Conservation (phyloP, 1,140 invertebrate genomes). For the Aphelenchoides fujianensis region DNA sequence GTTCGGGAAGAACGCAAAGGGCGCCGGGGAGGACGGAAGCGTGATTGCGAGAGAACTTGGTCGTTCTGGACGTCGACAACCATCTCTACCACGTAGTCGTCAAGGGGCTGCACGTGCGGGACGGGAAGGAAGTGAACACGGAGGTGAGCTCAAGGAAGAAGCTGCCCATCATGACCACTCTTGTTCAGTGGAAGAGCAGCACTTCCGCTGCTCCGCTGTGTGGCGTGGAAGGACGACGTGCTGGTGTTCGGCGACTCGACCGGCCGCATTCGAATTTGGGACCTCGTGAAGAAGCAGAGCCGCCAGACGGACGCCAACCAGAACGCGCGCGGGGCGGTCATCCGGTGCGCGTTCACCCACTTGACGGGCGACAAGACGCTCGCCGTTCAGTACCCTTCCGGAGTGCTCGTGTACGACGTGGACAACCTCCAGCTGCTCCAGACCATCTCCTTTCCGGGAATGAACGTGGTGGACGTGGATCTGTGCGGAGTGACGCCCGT, state of each 20-base stretch:
- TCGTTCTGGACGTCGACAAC: conserved; percentile 60
- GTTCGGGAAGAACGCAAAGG: conserved; percentile 55
- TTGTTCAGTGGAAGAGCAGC: conserved; percentile 53
- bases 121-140: conserved; percentile 62
- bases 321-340: conserved; percentile 33
- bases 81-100: conserved; percentile 59
- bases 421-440: conserved; percentile 50
- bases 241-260: conserved; percentile 58
- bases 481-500: conserved; percentile 57
- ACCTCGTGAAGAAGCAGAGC: conserved; percentile 46
- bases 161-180: neutral
- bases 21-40: conserved; percentile 39
- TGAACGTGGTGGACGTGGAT: conserved; percentile 52
- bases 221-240: conserved; percentile 62
- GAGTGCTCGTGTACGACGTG: conserved; percentile 55
- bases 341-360: conserved; percentile 20
- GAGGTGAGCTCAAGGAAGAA: conserved; percentile 29
- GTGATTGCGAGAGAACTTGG: conserved; percentile 58
- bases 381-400: conserved; percentile 55
- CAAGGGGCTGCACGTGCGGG: conserved; percentile 59
- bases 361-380: conserved; percentile 23
- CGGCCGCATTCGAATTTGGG: conserved; percentile 55
- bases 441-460: conserved; percentile 30
- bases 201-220: conserved; percentile 48
- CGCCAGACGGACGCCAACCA: conserved; percentile 43